These are phyloP conservation scores for Macquaria ambigua DNA, from an alignment of 2,113 vertebrate species.

Conservation along the genomic window DNA sequence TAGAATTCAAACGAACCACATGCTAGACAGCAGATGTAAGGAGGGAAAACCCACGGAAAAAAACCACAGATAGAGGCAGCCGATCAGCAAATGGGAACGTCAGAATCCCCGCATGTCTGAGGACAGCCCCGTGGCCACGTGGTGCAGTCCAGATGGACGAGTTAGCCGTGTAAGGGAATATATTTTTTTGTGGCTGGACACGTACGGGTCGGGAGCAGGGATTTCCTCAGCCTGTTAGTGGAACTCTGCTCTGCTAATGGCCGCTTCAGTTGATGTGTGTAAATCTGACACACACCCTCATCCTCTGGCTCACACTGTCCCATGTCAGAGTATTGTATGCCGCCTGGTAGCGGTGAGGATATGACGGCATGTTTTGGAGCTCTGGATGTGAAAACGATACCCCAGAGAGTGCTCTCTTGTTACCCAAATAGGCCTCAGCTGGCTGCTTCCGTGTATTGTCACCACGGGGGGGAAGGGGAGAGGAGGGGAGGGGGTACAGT, in stretches of 20 bases:
- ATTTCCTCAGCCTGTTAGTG: slow-evolving; percentile 74
- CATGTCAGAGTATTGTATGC: slow-evolving; percentile 60
- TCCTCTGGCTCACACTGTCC: slow-evolving; percentile 67
- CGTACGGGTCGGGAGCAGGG: slow-evolving; percentile 47
- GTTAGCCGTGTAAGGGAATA: slow-evolving; percentile 29
- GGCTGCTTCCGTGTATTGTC: slow-evolving; percentile 78
- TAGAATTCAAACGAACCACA: slow-evolving; percentile 30
- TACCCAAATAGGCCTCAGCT: slow-evolving; percentile 57
- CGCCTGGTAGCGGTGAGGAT: slow-evolving; percentile 65
- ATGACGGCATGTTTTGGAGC: slow-evolving; percentile 73
- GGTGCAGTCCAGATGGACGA: slow-evolving; percentile 39
- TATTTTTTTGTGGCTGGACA: slow-evolving; percentile 26
- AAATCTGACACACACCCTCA: slow-evolving; percentile 74
- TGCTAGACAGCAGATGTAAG: slow-evolving; percentile 15
- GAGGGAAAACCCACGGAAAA: slow-evolving; percentile 45
- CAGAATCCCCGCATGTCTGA: slow-evolving; percentile 59
- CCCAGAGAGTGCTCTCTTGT: slow-evolving; percentile 58
- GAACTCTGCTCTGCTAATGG: slow-evolving; percentile 57
- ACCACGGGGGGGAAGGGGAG: not conserved
- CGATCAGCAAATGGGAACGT: slow-evolving; percentile 41
- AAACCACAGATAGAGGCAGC: slow-evolving; percentile 38
- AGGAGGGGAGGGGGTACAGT: slow-evolving; percentile 9
- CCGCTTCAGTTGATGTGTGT: slow-evolving; percentile 44
- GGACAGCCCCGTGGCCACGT: slow-evolving; percentile 73
- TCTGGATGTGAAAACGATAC: slow-evolving; percentile 70